These are phyloP conservation scores for Brenthis ino DNA, from an alignment of 2,888 invertebrate genomes.

Conservation along the genomic window DNA sequence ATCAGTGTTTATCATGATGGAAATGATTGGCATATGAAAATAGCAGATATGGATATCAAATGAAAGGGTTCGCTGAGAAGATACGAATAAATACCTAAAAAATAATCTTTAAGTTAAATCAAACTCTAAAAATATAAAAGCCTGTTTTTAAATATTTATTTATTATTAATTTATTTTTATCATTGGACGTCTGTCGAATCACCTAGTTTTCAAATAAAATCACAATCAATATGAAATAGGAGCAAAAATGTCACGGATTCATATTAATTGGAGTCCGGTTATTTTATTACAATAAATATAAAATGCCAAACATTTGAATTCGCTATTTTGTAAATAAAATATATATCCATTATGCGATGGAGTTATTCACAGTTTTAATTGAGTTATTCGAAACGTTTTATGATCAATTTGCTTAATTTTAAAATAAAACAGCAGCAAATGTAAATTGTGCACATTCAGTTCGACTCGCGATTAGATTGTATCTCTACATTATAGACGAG, in stretches of 20 bases:
- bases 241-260: slow-evolving; percentile 19
- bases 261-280: slow-evolving; percentile 8
- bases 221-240: slow-evolving; percentile 12
- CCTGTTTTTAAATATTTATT: no score
- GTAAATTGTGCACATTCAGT: slow-evolving; percentile 1
- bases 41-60: no score
- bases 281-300: slow-evolving; percentile 10
- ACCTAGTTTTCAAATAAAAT: slow-evolving; percentile 6
- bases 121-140: no score
- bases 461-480: slow-evolving; percentile 6
- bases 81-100: no score
- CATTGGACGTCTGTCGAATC: background rate
- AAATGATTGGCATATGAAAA: no score
- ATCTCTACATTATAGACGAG: slow-evolving; percentile 5
- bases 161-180: background rate
- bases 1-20: no score
- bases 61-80: no score
- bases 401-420: background rate
- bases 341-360: background rate
- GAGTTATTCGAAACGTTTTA: slow-evolving; percentile 15
- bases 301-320: slow-evolving; percentile 3
- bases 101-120: no score
- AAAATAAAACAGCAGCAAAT: background rate
- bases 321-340: no score
- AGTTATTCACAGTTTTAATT: slow-evolving; percentile 4